Percentiles rank a stretch among this genome's conserved stretches.
Conservation (phyloP, 2,797 vertebrate species). For the Falco concolor region DNA sequence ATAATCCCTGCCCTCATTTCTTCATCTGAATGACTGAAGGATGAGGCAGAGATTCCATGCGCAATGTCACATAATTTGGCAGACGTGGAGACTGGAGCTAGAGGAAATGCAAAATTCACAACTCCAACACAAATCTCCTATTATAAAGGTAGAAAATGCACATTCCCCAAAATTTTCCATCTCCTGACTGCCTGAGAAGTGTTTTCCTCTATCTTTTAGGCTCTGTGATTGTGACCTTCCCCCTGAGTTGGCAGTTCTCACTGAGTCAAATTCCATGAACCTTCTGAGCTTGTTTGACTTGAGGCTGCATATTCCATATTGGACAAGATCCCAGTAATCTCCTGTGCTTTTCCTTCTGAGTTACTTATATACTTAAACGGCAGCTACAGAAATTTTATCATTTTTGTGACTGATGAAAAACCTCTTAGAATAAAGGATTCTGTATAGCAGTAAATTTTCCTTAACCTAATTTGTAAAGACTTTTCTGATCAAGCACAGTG, state of each 20-base stretch:
- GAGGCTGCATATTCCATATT: slow-evolving; percentile 39
- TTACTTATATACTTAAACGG: background rate
- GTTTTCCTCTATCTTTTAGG: background rate
- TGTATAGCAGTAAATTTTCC: background rate
- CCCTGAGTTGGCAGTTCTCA: background rate
- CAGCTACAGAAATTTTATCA: background rate
- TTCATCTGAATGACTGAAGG: background rate
- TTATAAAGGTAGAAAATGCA: background rate
- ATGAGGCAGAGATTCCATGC: background rate
- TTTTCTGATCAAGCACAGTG: background rate
- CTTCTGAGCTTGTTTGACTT: slow-evolving; percentile 46
- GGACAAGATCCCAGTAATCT: slow-evolving; percentile 49
- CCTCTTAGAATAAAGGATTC: background rate
- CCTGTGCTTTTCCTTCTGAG: slow-evolving; percentile 42
- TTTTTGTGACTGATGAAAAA: slow-evolving; percentile 9
- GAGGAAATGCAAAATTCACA: background rate
- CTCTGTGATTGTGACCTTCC: slow-evolving; percentile 8
- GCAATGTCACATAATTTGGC: background rate
- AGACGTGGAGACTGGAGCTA: background rate
- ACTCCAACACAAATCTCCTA: background rate
- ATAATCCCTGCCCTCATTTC: background rate
- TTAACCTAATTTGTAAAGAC: slow-evolving; percentile 12
- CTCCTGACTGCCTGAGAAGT: background rate
- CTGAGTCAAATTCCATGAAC: slow-evolving; percentile 28
- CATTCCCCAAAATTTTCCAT: background rate